Evolutionary conservation across 1,140 invertebrate genomes (phyloP).

Genomic region (Apis mellifera): Amel_HAv3.1 CM009945.2:933001-933500

Average conservation of each 20-base stretch:
- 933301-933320: neutral
- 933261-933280: conserved; percentile 28
- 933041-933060: conserved; percentile 67
- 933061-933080: conserved; percentile 67
- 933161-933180: conserved; percentile 3
- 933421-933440: conserved; percentile 20
- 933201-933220: conserved; percentile 72
- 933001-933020: conserved; percentile 72
- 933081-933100: conserved; percentile 33
- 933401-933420: conserved; percentile 63
- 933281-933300: neutral
- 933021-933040: conserved; percentile 58
- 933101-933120: conserved; percentile 7
- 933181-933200: conserved; percentile 68
- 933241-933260: conserved; percentile 38
- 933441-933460: conserved; percentile 56
- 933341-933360: conserved; percentile 44
- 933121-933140: conserved; percentile 19
- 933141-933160: neutral
- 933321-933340: conserved; percentile 9
- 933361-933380: conserved; percentile 65
- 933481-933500: conserved; percentile 79
- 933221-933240: neutral
- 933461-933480: conserved; percentile 71
- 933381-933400: conserved; percentile 77